These are phyloP conservation scores for Hydraecia micacea DNA, from an alignment of 2,888 invertebrate species.

Conservation along the genomic window DNA sequence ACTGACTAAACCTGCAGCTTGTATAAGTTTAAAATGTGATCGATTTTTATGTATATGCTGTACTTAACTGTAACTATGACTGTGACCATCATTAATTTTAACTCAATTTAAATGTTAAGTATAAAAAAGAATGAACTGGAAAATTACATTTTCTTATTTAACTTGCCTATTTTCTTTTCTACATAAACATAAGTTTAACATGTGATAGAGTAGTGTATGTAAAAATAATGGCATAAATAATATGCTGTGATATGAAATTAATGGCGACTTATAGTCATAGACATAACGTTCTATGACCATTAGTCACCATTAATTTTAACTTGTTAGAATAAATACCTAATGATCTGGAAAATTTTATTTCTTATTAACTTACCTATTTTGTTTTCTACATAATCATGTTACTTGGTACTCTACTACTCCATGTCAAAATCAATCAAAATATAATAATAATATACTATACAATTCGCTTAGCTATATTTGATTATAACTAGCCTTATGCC, in stretches of 20 bases:
- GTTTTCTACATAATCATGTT: neutral
- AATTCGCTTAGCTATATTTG: neutral
- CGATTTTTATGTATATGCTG: neutral
- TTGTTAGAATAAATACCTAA: neutral
- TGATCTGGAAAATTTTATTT: neutral
- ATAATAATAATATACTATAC: neutral
- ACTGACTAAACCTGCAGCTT: conserved; percentile 19
- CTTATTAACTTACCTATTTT: neutral
- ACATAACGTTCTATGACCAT: too few species aligned
- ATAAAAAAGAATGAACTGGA: too few species aligned
- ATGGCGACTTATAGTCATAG: too few species aligned
- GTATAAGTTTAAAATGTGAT: neutral
- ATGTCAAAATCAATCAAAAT: neutral
- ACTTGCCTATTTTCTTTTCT: too few species aligned
- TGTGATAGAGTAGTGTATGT: too few species aligned
- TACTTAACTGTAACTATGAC: too few species aligned
- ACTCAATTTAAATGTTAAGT: too few species aligned
- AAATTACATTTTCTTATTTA: too few species aligned
- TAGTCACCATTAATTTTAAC: neutral
- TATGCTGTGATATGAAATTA: too few species aligned
- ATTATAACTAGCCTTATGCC: neutral
- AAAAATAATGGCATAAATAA: too few species aligned
- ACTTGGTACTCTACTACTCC: neutral
- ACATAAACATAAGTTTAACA: neutral
- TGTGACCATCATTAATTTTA: too few species aligned